A percentile compares a stretch with the other conserved stretches of the same genome.
These are phyloP conservation scores for Oscheius sp. DNA, from an alignment of 1,140 invertebrate genomes.

Conservation along the genomic window DNA sequence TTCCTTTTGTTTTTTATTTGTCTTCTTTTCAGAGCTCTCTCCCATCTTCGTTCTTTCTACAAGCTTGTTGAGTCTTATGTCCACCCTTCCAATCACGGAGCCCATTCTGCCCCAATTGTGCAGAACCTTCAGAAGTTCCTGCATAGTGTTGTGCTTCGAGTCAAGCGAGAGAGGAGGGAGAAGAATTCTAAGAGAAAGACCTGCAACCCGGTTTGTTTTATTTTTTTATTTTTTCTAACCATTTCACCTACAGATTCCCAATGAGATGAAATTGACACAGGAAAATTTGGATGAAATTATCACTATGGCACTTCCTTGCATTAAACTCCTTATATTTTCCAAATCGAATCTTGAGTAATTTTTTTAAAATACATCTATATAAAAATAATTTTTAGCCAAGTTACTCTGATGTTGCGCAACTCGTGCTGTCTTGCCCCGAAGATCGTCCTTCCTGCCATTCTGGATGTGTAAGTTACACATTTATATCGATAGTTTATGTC, in stretches of 20 bases:
- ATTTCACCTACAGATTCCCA: slow-evolving; percentile 70
- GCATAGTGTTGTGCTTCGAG: slow-evolving; percentile 43
- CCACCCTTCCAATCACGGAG: slow-evolving; percentile 81
- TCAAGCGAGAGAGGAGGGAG: slow-evolving; percentile 47
- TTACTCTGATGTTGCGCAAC: slow-evolving; percentile 14
- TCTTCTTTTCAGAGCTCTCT: slow-evolving; percentile 68
- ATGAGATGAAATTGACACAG: slow-evolving; percentile 74
- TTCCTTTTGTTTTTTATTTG: not conserved
- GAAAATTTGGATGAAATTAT: slow-evolving; percentile 81
- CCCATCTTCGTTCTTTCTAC: slow-evolving; percentile 77
- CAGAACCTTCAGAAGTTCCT: slow-evolving; percentile 25
- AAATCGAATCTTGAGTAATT: slow-evolving; percentile 61
- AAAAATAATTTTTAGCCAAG: not conserved
- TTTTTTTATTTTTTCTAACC: not conserved
- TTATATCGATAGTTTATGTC: slow-evolving; percentile 51
- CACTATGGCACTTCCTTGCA: slow-evolving; percentile 70
- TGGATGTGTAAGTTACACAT: slow-evolving; percentile 72
- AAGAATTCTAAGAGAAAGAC: slow-evolving; percentile 9
- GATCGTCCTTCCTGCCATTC: slow-evolving; percentile 76
- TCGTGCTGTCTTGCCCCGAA: slow-evolving; percentile 72
- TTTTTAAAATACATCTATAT: not conserved
- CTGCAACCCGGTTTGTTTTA: not conserved
- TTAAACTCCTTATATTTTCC: slow-evolving; percentile 75
- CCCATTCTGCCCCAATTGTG: slow-evolving; percentile 67
- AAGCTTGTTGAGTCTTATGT: slow-evolving; percentile 81